A percentile compares a stretch with the other conserved stretches of the same genome.
Evolutionary conservation across 2,113 vertebrate species (phyloP).

Genomic region (Uria lomvia): DNA sequence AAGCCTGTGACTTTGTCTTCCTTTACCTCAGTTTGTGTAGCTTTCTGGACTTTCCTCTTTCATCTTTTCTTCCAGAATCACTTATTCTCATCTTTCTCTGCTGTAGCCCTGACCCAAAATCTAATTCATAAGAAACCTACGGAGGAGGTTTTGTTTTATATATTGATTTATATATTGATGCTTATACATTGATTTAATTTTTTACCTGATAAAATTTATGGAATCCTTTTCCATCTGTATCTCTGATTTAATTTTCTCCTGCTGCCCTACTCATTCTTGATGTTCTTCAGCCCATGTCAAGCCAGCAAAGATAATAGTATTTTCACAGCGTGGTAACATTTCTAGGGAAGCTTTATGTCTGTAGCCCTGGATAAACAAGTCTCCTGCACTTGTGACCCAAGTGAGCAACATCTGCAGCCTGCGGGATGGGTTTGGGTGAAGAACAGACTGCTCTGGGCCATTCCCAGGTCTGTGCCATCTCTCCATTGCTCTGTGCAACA

Average conservation of each 20-base stretch:
- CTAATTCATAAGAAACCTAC: not conserved
- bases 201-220: not conserved
- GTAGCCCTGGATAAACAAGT: not conserved
- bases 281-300: not conserved
- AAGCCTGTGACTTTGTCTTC: not conserved
- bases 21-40: not conserved
- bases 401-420: not conserved
- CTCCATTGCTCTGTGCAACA: not conserved
- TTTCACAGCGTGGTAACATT: not conserved
- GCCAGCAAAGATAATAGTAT: not conserved
- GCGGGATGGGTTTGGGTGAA: fast-evolving
- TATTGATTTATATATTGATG: not conserved
- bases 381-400: not conserved
- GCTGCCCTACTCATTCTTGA: not conserved
- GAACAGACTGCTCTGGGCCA: not conserved
- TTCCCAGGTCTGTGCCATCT: not conserved
- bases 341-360: not conserved
- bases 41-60: not conserved
- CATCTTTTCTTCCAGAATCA: not conserved
- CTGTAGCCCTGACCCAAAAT: not conserved
- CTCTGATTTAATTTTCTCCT: not conserved
- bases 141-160: not conserved
- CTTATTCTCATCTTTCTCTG: not conserved
- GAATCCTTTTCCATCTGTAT: not conserved
- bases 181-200: not conserved